Percentiles rank a stretch among this genome's conserved stretches.
Evolutionary conservation across 2,888 invertebrate genomes (phyloP).

Genomic region (Hofmannophila pseudospretella): DNA sequence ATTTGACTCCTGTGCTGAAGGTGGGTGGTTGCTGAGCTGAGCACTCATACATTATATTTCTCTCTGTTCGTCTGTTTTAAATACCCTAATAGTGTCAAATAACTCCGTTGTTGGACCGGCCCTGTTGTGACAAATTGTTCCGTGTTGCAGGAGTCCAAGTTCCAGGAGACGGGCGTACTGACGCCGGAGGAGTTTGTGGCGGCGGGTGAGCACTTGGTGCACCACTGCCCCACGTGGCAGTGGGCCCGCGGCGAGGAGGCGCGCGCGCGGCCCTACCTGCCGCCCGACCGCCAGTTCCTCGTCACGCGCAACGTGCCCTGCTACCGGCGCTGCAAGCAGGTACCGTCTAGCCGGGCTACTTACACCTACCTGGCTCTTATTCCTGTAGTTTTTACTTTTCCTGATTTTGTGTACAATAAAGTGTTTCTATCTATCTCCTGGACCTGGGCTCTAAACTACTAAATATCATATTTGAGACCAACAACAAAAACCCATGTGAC

Average conservation of each 20-base stretch:
- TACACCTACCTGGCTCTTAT: too few relatives aligned
- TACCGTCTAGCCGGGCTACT: too few relatives aligned
- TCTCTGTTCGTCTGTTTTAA: too few relatives aligned
- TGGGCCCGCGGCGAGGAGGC: slow-evolving; percentile 96
- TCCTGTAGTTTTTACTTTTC: too few relatives aligned
- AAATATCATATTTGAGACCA: too few relatives aligned
- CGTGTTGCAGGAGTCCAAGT: slow-evolving; percentile 93
- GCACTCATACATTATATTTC: too few relatives aligned
- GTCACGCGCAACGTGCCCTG: slow-evolving; percentile 98
- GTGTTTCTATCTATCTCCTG: too few relatives aligned
- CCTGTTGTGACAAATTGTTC: not conserved
- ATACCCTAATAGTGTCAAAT: too few relatives aligned
- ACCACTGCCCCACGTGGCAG: slow-evolving; percentile 99
- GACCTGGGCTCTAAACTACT: too few relatives aligned
- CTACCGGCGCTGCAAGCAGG: slow-evolving; percentile 95
- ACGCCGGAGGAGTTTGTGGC: slow-evolving; percentile 99
- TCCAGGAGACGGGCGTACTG: slow-evolving; percentile 96
- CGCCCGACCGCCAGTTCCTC: slow-evolving; percentile 96
- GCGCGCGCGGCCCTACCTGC: slow-evolving; percentile 93
- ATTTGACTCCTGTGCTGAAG: slow-evolving; percentile 96
- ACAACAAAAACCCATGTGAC: too few relatives aligned
- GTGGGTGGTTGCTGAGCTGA: slow-evolving; percentile 70
- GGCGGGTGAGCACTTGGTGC: slow-evolving; percentile 98
- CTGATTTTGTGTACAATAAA: too few relatives aligned
- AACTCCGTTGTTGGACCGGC: too few relatives aligned